Percentiles rank a stretch among this genome's conserved stretches.
Conservation (phyloP, 2,888 invertebrate genomes). For the Acleris laterana region DNA sequence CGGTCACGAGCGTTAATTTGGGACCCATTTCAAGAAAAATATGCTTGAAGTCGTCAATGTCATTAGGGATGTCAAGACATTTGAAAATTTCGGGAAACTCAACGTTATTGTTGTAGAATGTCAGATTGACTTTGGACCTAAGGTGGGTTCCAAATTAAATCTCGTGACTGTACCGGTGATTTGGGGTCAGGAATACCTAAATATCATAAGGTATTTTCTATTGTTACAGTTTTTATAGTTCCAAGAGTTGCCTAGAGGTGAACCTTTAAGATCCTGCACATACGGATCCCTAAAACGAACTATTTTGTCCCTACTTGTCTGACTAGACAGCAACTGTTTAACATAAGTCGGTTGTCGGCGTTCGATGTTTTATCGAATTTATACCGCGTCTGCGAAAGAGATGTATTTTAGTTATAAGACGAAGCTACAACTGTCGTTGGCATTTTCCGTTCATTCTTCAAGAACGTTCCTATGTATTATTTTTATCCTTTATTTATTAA, state of each 20-base stretch:
- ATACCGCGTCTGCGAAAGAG: slow-evolving; percentile 6
- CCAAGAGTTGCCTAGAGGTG: neutral
- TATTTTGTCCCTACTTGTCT: slow-evolving; percentile 5
- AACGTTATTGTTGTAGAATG: too few relatives aligned
- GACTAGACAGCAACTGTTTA: slow-evolving; percentile 22
- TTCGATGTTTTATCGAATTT: slow-evolving; percentile 9
- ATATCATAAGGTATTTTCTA: neutral
- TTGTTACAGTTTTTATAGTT: neutral
- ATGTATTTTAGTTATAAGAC: neutral
- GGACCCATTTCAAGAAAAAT: too few relatives aligned
- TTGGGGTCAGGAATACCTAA: too few relatives aligned
- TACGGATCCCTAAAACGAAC: slow-evolving; percentile 18
- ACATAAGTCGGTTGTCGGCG: slow-evolving; percentile 25
- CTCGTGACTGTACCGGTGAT: too few relatives aligned
- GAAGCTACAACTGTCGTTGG: neutral
- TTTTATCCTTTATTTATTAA: too few relatives aligned
- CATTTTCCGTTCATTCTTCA: neutral
- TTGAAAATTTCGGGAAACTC: too few relatives aligned
- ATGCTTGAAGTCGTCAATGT: too few relatives aligned
- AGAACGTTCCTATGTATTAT: too few relatives aligned
- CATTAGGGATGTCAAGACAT: too few relatives aligned
- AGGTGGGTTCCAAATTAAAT: too few relatives aligned
- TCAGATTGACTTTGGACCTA: too few relatives aligned
- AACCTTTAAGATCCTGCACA: neutral
- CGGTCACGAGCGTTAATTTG: too few relatives aligned